Conservation (phyloP, 2,113 vertebrate species). For the Alligator sinensis region DNA sequence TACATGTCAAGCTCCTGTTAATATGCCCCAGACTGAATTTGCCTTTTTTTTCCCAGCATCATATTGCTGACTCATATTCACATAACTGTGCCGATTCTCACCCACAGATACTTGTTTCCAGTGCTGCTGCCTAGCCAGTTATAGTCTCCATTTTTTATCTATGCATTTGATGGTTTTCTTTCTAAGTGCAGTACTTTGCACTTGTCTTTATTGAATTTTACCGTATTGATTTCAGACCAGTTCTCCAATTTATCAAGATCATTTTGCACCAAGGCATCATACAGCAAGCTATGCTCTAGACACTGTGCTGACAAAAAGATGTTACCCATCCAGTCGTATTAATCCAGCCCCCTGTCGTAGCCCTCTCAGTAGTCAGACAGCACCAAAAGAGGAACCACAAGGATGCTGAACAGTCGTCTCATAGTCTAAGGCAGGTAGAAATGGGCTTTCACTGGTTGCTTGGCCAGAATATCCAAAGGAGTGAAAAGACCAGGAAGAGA, state of each 20-base stretch:
- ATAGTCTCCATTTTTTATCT: slow-evolving; percentile 9
- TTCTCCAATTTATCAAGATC: slow-evolving; percentile 72
- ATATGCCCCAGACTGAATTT: background rate
- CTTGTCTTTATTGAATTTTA: slow-evolving; percentile 70
- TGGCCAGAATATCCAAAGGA: background rate
- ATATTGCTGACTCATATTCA: slow-evolving; percentile 34
- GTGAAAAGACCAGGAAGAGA: background rate
- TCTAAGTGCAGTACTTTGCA: slow-evolving; percentile 61
- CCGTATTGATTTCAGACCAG: slow-evolving; percentile 66
- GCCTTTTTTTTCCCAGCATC: slow-evolving; percentile 25
- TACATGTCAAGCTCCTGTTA: slow-evolving; percentile 6
- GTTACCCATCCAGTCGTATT: slow-evolving; percentile 35
- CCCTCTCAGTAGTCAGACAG: slow-evolving; percentile 9
- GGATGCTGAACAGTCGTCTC: background rate
- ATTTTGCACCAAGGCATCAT: slow-evolving; percentile 61
- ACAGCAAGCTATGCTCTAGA: slow-evolving; percentile 55
- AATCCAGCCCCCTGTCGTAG: slow-evolving; percentile 16
- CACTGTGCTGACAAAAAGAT: slow-evolving; percentile 59
- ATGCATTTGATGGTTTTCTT: background rate
- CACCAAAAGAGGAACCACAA: background rate
- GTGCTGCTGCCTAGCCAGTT: slow-evolving; percentile 35
- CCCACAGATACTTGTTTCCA: background rate
- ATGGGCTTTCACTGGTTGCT: background rate
- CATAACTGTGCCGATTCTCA: background rate
- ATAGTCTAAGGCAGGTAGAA: background rate